Evolutionary conservation across 2,888 invertebrate genomes (phyloP).

Genomic region (Cremastobaeus sp.): DNA sequence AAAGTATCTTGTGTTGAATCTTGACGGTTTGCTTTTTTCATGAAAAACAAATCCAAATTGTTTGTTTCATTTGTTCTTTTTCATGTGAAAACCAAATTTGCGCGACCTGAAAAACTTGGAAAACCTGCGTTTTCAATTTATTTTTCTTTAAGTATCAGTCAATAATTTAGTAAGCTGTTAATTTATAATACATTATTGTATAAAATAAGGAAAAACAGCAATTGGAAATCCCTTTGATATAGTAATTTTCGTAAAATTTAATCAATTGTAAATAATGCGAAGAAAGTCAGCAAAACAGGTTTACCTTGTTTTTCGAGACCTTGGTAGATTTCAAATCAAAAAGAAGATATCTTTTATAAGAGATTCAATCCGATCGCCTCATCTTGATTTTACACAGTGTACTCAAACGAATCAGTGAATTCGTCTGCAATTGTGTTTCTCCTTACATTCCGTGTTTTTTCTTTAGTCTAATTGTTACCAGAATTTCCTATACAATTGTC

Average conservation of each 20-base stretch:
- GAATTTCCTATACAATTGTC: constrained; percentile 9
- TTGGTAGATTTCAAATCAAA: constrained; percentile 57
- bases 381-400: too few relatives aligned
- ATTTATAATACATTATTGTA: constrained; percentile 22
- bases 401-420: constrained; percentile 3
- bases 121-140: constrained; percentile 41
- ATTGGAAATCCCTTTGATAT: constrained; percentile 35
- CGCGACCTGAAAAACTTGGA: constrained; percentile 44
- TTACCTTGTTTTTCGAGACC: constrained; percentile 58
- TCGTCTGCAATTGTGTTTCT: constrained; percentile 14
- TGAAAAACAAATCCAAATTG: constrained; percentile 15
- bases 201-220: constrained; percentile 15
- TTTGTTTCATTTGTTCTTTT: constrained; percentile 4
- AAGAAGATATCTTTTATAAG: constrained; percentile 40
- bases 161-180: constrained; percentile 40
- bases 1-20: constrained; percentile 56
- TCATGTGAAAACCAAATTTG: constrained; percentile 38
- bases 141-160: constrained; percentile 37
- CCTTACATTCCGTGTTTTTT: constrained; percentile 13
- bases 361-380: constrained; percentile 39
- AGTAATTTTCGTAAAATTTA: constrained; percentile 51
- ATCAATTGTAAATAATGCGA: constrained; percentile 47
- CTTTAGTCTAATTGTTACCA: too few relatives aligned
- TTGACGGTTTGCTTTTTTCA: constrained; percentile 39
- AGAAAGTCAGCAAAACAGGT: constrained; percentile 46